phyloP scores from a whole-genome alignment of 2,797 vertebrate genomes.

The Varecia variegata region DNA sequence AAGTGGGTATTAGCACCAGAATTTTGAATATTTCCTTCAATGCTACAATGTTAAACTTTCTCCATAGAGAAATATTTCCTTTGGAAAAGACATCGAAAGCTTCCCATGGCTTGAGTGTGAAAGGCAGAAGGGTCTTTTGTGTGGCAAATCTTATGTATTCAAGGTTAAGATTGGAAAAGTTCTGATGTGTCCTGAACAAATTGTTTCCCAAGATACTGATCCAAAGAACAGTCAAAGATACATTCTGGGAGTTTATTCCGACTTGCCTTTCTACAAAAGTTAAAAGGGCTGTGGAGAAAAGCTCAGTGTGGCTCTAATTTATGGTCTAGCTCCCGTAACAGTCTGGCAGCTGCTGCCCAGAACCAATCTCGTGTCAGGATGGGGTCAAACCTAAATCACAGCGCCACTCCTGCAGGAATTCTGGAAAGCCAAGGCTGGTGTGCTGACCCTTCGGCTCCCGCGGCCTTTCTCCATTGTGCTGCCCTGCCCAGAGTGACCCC shows the following conservation, averaged over 20 bases:
- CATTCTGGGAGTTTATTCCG: neutral
- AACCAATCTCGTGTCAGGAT: neutral
- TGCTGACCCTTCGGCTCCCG: neutral
- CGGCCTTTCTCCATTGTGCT: neutral
- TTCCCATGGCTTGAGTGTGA: neutral
- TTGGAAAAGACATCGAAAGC: neutral
- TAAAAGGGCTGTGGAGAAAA: neutral
- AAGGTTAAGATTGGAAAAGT: neutral
- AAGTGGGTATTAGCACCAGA: neutral
- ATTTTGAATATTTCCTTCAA: neutral
- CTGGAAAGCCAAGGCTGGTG: neutral
- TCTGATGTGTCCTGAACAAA: neutral
- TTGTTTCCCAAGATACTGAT: neutral
- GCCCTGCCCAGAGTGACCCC: neutral
- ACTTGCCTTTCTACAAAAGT: neutral
- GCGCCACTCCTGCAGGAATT: neutral
- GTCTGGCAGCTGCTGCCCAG: neutral
- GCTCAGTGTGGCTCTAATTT: neutral
- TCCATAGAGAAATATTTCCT: neutral
- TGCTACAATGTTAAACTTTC: neutral
- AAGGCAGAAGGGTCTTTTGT: neutral
- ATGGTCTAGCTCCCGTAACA: neutral
- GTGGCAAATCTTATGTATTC: neutral
- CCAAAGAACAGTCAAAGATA: neutral
- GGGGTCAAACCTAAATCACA: neutral